Evolutionary conservation across 2,113 vertebrate genomes (phyloP), one percentile per base, ranked within the genome.

Genomic region (Odontesthes bonariensis): DNA sequence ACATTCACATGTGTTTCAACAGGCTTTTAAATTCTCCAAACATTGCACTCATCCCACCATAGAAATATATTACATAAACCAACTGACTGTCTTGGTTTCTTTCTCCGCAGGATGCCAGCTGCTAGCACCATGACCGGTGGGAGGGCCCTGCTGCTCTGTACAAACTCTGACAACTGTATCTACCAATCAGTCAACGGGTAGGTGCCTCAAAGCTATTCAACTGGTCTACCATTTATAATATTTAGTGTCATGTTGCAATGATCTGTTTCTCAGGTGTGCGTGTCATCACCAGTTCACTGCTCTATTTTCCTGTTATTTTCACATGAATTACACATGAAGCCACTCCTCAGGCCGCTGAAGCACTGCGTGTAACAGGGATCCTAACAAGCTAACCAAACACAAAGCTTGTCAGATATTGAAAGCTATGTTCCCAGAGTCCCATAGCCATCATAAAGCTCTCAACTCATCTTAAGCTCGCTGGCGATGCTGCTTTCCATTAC

Each of bases 71-170:
- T 38, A 12, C 23, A 3, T 38, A 38, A 38, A 12, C n/a, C 38
- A 32, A 66, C 51, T 65, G 55, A 73, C 51, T 46, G 59, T 79
- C 16, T 70, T 0, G 27, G 2, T 74, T 12, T 75, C 40, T 91
- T 75, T 82, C 52, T 86, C 20, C 89, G 79, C 86, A 94, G 90
- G 86, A 94, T 91, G 94, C 92, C 89, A 67, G 75, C 91, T 95
- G 96, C 95, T 97, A 96, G 96, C 96, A 96, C 90, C 84, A 97
- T 98, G 97, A 97, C 95, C 64, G 93, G 94, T 69, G 94, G 91
- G 89, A 88, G 92, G 92, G 94, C 14, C 12, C 89, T 95, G 89
- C 83, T 93, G 83, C 96, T 92, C 93, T 96, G 95, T 93, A 94
- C 93, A 85, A 93, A 93, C 92, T 93, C 93, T 82, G 94, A 94